Base-by-base conservation (phyloP, 2,113 vertebrate genomes). In the Grus americana region DNA sequence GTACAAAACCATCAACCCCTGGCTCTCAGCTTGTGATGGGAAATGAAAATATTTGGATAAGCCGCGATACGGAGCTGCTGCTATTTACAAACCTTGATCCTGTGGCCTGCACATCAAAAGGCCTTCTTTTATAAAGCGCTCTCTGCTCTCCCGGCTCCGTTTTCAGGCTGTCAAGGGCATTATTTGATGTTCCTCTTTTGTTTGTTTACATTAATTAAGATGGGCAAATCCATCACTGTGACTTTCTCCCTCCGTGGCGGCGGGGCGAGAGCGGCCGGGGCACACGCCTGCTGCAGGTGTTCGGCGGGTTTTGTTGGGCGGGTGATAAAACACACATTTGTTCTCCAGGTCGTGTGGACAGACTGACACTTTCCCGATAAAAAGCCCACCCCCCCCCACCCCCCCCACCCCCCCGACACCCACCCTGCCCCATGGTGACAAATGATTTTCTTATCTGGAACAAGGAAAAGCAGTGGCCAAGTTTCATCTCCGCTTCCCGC, bases 11-110 rank as follows among this genome's bases (percentile, higher is more conserved):
- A 90, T 98, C 98, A 98, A 94, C 91, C 94, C 93, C 47, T 94
- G 94, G 80, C 97, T 94, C 83, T 94, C 87, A 94, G 97, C 96
- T 94, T 73, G 97, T 87, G 97, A 97, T 89, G 95, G 97, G 97
- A 98, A 98, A 98, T 97, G 97, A 97, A 98, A 98, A 98, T 98
- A 98, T 98, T 98, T 98, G 98, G 98, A 98, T 98, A 98, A 98
- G 98, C 82, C 42, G 32, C 63, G 97, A 98, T 97, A 98, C 80
- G 82, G 94, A 96, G 97, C 95, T 79, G 96, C 98, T 67, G 97
- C 97, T 98, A 98, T 98, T 98, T 98, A 98, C 98, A 97, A 94
- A 97, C 94, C 97, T 93, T 94, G 92, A 91, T 96, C 95, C 96
- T 82, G 78, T 26, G 92, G 93, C 94, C 97, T 38, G 88, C 81